These are phyloP conservation scores for Malacoctenus gilli DNA, from an alignment of 2,797 vertebrate genomes.

Conservation along the genomic window DNA sequence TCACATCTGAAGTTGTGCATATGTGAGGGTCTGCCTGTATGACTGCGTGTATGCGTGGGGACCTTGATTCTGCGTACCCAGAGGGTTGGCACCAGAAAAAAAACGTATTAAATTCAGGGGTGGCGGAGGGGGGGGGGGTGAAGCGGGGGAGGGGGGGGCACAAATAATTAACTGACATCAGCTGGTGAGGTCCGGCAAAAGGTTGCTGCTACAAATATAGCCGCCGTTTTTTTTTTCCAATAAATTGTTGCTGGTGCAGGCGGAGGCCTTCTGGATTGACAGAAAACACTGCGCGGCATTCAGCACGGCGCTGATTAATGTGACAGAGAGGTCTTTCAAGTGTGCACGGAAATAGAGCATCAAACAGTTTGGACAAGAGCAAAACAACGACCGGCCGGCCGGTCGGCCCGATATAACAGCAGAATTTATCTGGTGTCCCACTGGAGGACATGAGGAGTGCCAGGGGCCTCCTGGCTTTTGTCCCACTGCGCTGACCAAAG, in stretches of 20 bases:
- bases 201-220: slow-evolving; percentile 85
- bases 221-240: slow-evolving; percentile 62
- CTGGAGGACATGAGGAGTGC: slow-evolving; percentile 20
- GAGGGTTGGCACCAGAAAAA: slow-evolving; percentile 78
- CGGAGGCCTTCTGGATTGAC: slow-evolving; percentile 73
- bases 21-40: slow-evolving; percentile 14
- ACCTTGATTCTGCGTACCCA: slow-evolving; percentile 75
- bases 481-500: too few relatives aligned
- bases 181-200: slow-evolving; percentile 80
- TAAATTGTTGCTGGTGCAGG: slow-evolving; percentile 73
- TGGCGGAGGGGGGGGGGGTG: too few relatives aligned
- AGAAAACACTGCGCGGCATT: slow-evolving; percentile 74
- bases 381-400: slow-evolving; percentile 49
- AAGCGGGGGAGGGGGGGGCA: too few relatives aligned
- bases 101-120: slow-evolving; percentile 88
- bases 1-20: slow-evolving; percentile 25
- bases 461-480: not conserved
- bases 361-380: slow-evolving; percentile 68
- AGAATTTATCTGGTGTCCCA: slow-evolving; percentile 11
- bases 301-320: slow-evolving; percentile 79
- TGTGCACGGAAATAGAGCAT: slow-evolving; percentile 80
- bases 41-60: slow-evolving; percentile 33
- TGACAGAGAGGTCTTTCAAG: slow-evolving; percentile 80
- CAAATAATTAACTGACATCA: slow-evolving; percentile 90
- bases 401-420: slow-evolving; percentile 27